Conservation (phyloP, 2,113 vertebrate species). For the Pterocles gutturalis region DNA sequence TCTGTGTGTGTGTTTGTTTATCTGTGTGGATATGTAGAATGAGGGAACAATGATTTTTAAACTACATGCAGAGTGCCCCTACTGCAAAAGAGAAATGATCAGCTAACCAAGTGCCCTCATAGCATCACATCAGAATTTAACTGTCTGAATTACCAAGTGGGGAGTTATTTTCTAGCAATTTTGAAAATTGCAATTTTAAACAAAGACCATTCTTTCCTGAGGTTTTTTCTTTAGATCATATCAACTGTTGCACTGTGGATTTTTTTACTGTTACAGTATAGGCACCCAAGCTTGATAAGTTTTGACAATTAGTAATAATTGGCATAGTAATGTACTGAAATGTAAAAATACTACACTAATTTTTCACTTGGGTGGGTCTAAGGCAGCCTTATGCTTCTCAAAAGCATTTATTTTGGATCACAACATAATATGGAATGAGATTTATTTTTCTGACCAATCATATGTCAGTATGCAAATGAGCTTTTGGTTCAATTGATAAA, state of each 20-base stretch:
- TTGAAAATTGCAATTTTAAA: background rate
- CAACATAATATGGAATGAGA: background rate
- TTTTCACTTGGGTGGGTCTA: background rate
- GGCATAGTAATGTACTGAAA: background rate
- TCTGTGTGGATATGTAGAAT: background rate
- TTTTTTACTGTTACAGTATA: background rate
- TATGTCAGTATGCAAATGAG: conserved; percentile 70
- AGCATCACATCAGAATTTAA: background rate
- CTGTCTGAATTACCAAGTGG: background rate
- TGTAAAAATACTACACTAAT: background rate
- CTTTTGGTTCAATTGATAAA: conserved; percentile 74
- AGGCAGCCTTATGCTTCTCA: background rate
- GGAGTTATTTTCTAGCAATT: background rate
- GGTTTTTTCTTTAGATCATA: background rate
- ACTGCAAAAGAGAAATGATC: background rate
- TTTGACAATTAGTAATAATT: background rate
- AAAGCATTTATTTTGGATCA: conserved; percentile 15
- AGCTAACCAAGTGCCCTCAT: background rate
- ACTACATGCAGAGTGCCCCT: background rate
- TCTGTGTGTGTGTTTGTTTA: background rate
- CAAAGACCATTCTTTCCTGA: background rate
- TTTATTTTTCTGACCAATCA: conserved; percentile 1
- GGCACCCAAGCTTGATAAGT: background rate
- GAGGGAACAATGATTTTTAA: background rate
- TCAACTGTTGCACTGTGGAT: background rate